Evolutionary conservation across 1,140 invertebrate genomes (phyloP), one percentile per base, ranked within the genome.

Genomic region (Drosophila paulistorum): DNA sequence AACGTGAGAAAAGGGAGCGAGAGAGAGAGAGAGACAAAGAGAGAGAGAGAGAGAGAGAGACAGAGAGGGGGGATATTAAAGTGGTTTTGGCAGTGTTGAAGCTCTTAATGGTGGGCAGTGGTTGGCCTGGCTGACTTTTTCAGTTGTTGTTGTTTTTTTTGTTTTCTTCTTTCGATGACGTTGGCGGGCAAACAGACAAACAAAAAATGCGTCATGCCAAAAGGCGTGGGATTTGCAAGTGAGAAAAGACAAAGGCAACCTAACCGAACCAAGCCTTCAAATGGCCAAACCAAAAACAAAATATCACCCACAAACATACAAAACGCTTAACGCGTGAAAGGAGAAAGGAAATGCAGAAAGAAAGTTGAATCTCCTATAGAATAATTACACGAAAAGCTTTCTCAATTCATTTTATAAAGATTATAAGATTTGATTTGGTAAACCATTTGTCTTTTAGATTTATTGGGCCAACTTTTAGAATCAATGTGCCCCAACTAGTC

Each of bases 181-280:
- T 70, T 57, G 54, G 35, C 48, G 60, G 74, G 41, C 54, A 71
- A 45, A 37, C 35, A 59, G 71, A 74, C 20, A 37, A 42, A 42
- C 51, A 45, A 39, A 54, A 17, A 62, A 71, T 77, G 74, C 74
- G 74, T 77, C 74, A 77, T 59, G 60, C 33, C 37, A 41, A 59
- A 41, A 69, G 55, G 73, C 74, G 74, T 76, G 74, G 74, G 74
- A 76, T 76, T 76, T 61, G 62, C 23, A 48, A 41, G 41, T 14
- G 58, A 39, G 45, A 55, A 5, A 11, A 42, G 37, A 42, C 39
- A 11, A n/a, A 26, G 45, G 51, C 45, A 20, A 51, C 10, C 37
- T 7, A 39, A 39, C 10, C 37, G 4, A 51, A 68, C 26, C 51
- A 68, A 51, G 73, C 20, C 65, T 76, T 68, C 37, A 62, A 75